Conservation (phyloP, 1,140 invertebrate species). For the Drosophila nasuta region DNA sequence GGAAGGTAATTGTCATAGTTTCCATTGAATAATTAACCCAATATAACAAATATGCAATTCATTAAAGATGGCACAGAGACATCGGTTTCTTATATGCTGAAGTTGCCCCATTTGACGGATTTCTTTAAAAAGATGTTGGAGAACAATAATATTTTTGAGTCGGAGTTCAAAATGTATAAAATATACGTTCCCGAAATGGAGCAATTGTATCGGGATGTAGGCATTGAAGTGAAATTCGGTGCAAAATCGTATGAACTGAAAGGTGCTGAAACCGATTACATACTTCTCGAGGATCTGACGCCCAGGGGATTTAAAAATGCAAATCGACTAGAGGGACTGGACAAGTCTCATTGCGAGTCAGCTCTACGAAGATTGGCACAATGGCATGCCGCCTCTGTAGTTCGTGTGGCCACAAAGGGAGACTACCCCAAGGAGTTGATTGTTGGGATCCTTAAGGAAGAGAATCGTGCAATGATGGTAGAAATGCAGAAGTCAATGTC, state of each 20-base stretch:
- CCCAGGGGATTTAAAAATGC: slow-evolving; percentile 84
- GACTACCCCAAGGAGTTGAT: slow-evolving; percentile 37
- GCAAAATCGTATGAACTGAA: slow-evolving; percentile 56
- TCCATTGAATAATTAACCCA: slow-evolving; percentile 23
- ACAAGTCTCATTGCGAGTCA: slow-evolving; percentile 85
- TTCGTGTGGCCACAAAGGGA: slow-evolving; percentile 85
- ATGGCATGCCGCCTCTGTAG: slow-evolving; percentile 86
- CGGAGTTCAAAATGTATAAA: slow-evolving; percentile 57
- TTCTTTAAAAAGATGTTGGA: slow-evolving; percentile 37
- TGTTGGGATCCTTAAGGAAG: slow-evolving; percentile 33
- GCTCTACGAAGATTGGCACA: slow-evolving; percentile 86
- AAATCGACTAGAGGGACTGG: slow-evolving; percentile 86
- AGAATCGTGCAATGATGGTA: slow-evolving; percentile 13
- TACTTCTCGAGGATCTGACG: slow-evolving; percentile 86
- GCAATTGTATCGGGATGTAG: slow-evolving; percentile 74
- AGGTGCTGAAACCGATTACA: slow-evolving; percentile 42
- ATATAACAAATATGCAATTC: neutral
- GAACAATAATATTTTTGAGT: slow-evolving; percentile 54
- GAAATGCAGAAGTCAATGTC: slow-evolving; percentile 6
- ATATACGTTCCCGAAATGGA: slow-evolving; percentile 68
- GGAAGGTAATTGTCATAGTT: slow-evolving; percentile 29
- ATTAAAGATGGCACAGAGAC: slow-evolving; percentile 53
- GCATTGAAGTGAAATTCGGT: slow-evolving; percentile 55
- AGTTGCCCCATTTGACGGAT: slow-evolving; percentile 52
- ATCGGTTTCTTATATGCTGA: slow-evolving; percentile 62